Base-by-base conservation (phyloP, 1,140 invertebrate species). In the Zaprionus ornatus region DNA sequence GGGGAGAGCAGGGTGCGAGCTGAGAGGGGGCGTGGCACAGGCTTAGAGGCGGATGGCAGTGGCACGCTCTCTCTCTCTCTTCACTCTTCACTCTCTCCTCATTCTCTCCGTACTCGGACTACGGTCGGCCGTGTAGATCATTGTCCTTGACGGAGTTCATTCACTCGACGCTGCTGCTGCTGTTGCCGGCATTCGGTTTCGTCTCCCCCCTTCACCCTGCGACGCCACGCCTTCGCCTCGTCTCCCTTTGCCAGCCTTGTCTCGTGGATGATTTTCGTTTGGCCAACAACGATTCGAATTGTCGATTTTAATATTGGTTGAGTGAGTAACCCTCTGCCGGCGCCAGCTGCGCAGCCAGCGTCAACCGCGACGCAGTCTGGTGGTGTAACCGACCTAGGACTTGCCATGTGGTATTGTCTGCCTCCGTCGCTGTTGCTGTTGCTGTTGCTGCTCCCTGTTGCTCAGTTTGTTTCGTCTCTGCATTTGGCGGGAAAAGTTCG, bases 331-430 rank as follows among this genome's bases (percentile, higher is more conserved):
- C 52, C 78, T 52, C 52, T 68, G 69, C 48, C 61, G 21, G 23
- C 65, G 70, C 25, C n/a, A 32, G 35, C 50, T 7, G 19, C 64
- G 54, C 27, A 25, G 37, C 3, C n/a, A 27, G 4, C 59, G 42
- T 12, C 64, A 17, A 21, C 54, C 10, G 23, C 52, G 23, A 21
- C 23, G 54, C 54, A 23, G 65, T 57, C 67, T 82, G 76, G 77
- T 70, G 70, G 73, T 88, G 88, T 91, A 91, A 91, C 88, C 88
- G 88, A 91, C 88, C 88, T 91, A 91, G 88, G 88, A 91, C 88
- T 91, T 91, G 81, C 84, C 88, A 91, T 84, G 79, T 81, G 79
- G 72, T 84, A 88, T 91, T 91, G 88, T 91, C 80, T 91, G 83
- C 85, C 72, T 64, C 69, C 52, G 48, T 25, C 57, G 64, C 54